Evolutionary conservation across 2,113 vertebrate species (phyloP).

Genomic region (Scartelaos histophorus): DNA sequence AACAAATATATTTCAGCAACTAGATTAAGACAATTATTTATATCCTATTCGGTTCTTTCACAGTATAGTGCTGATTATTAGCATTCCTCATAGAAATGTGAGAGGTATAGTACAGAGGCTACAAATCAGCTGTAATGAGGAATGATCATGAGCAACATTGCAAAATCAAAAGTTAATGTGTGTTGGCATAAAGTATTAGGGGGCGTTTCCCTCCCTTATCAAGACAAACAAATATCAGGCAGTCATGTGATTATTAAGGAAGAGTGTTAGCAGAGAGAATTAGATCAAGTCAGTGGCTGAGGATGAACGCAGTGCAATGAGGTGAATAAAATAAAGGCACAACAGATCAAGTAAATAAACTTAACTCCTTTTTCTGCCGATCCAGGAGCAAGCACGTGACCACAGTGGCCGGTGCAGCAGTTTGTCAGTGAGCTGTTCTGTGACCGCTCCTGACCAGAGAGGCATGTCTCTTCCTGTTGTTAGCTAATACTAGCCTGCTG

Average conservation of each 20-base stretch:
- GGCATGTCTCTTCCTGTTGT: conserved; percentile 38
- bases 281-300: conserved; percentile 6
- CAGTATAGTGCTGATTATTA: conserved; percentile 11
- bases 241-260: conserved; percentile 33
- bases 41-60: conserved; percentile 14
- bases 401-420: conserved; percentile 12
- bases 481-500: conserved; percentile 47
- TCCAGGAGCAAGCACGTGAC: conserved; percentile 30
- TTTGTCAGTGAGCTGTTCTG: conserved; percentile 13
- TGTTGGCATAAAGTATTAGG: conserved; percentile 30
- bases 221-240: background rate
- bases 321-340: conserved; percentile 57
- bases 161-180: background rate
- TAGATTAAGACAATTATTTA: conserved; percentile 6
- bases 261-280: conserved; percentile 7
- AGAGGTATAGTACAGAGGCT: background rate
- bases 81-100: conserved; percentile 13
- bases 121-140: conserved; percentile 15
- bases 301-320: background rate
- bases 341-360: conserved; percentile 34
- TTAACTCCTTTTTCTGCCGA: conserved; percentile 38
- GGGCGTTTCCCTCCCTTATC: background rate
- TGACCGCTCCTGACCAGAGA: conserved; percentile 18
- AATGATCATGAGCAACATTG: conserved; percentile 20
- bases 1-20: background rate